Evolutionary conservation across 2,797 vertebrate species (phyloP), one percentile per base, ranked within the genome.

Genomic region (Notamacropus eugenii): DNA sequence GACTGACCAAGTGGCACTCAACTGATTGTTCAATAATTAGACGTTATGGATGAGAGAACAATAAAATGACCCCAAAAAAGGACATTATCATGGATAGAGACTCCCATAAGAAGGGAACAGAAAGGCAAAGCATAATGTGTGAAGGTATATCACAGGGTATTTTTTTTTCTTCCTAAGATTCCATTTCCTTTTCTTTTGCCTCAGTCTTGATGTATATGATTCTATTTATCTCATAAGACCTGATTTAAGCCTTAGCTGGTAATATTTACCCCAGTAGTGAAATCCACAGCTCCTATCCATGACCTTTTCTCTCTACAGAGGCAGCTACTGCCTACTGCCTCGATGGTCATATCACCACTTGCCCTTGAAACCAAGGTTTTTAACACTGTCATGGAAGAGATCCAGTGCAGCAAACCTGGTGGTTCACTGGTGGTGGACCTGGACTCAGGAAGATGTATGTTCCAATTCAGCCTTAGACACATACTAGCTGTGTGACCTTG

Each of bases 11-110:
- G 40, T 57, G 91, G n/a, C 22, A 50, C 50, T 92, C 94, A 91
- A 87, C 31, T 31, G 96, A 95, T 93, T 93, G 62, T 58, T 93
- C 57, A 93, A 62, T 54, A 94, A 95, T 58, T 67, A 91, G 29
- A 19, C 92, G 56, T 93, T 97, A 97, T 91, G 92, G 50, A 93
- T 97, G 93, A 90, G 96, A 96, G 93, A 93, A 97, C 54, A 62
- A 94, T 55, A 93, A 90, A 93, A 59, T 93, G 74, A 90, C 92
- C 90, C 91, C 8, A 93, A 93, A 14, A 87, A 54, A 91, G 93
- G 50, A 56, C 94, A 95, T 91, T 91, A 55, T 95, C 93, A 46
- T 94, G 50, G 54, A 14, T 90, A 91, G 14, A 93, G 59, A 14
- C 54, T 94, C 87, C 54, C 14, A 54, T 31, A 46, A 31, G n/a